phyloP scores from a whole-genome alignment of 2,888 invertebrate species.

The Agriopis leucophaearia region DNA sequence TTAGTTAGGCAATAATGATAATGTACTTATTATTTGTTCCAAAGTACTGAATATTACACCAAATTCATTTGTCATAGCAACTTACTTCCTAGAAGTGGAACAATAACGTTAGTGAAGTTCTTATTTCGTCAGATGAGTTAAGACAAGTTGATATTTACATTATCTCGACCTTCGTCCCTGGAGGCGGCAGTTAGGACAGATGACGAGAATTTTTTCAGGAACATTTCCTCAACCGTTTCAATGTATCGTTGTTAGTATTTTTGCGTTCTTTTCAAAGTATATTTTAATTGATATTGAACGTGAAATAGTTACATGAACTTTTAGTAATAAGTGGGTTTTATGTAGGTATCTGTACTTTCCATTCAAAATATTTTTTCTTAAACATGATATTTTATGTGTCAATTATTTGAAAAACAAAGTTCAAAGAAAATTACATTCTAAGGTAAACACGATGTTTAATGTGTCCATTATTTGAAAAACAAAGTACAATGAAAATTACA shows the following conservation, averaged over 20 bases:
- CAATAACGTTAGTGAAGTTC: slow-evolving; percentile 42
- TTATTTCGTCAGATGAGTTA: slow-evolving; percentile 48
- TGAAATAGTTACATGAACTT: not conserved
- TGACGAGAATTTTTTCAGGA: slow-evolving; percentile 40
- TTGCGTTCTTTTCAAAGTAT: slow-evolving; percentile 5
- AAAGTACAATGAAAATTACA: too few species aligned
- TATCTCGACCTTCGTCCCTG: slow-evolving; percentile 46
- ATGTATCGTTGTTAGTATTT: slow-evolving; percentile 35
- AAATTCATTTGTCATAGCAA: not conserved
- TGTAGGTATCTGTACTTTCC: too few species aligned
- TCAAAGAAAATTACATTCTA: too few species aligned
- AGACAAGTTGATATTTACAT: slow-evolving; percentile 49
- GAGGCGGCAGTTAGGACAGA: slow-evolving; percentile 40
- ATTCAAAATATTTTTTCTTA: too few species aligned
- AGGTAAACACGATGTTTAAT: too few species aligned
- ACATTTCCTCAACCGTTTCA: slow-evolving; percentile 37
- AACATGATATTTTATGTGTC: too few species aligned
- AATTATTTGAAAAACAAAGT: too few species aligned
- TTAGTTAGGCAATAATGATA: too few species aligned
- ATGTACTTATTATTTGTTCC: too few species aligned
- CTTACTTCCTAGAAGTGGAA: slow-evolving; percentile 22
- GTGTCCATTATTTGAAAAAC: too few species aligned
- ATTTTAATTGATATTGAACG: not conserved
- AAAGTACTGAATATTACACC: too few species aligned
- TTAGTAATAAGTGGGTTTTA: too few species aligned